Evolutionary conservation across 2,113 vertebrate species (phyloP).

Genomic region (Chlamydotis undulata): DNA sequence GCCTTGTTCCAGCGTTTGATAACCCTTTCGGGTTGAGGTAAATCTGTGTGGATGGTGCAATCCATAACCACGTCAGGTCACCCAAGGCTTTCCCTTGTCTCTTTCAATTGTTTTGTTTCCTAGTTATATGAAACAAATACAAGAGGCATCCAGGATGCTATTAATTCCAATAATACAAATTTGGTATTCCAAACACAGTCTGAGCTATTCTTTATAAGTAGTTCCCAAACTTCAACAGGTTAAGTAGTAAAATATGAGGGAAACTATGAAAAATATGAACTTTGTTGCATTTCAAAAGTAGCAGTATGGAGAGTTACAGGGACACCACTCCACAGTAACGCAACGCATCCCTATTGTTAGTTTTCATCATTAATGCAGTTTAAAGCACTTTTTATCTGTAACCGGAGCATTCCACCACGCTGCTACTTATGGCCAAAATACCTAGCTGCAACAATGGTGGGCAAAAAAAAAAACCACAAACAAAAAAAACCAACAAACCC

Average conservation of each 20-base stretch:
- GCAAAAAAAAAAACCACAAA: too few species aligned
- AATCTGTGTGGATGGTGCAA: not conserved
- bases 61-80: not conserved
- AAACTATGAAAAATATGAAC: not conserved
- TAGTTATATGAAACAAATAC: not conserved
- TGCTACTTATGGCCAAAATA: not conserved
- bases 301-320: not conserved
- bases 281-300: not conserved
- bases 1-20: not conserved
- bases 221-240: not conserved
- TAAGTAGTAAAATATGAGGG: not conserved
- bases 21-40: not conserved
- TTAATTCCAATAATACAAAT: not conserved
- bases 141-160: not conserved
- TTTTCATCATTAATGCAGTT: not conserved
- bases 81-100: not conserved
- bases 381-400: not conserved
- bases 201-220: not conserved
- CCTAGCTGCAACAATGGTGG: not conserved
- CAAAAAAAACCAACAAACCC: too few species aligned
- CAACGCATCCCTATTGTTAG: not conserved
- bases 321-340: not conserved
- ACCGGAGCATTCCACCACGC: not conserved
- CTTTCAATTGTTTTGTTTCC: not conserved
- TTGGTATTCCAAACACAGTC: not conserved